A percentile compares a stretch with the other conserved stretches of the same genome.
Conservation (phyloP, 2,797 vertebrate species). For the Lagorchestes hirsutus region DNA sequence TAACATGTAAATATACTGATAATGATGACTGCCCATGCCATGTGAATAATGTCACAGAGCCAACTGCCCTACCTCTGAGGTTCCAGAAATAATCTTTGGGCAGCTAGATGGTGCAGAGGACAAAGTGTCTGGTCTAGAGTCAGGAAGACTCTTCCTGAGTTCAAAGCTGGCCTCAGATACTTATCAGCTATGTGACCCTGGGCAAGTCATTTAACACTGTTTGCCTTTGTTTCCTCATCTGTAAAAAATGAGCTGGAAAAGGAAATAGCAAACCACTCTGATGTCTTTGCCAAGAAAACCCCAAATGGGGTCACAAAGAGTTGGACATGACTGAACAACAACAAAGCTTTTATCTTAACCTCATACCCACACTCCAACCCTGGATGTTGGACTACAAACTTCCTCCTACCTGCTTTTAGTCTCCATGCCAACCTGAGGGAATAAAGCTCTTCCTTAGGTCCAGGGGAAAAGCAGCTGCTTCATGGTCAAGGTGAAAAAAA, state of each 20-base stretch:
- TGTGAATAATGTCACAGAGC: not conserved
- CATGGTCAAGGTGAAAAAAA: not conserved
- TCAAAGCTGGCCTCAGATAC: not conserved
- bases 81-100: not conserved
- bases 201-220: not conserved
- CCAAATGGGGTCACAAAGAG: not conserved
- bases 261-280: not conserved
- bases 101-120: not conserved
- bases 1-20: not conserved
- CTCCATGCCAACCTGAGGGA: not conserved
- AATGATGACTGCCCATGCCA: not conserved
- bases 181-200: not conserved
- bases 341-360: not conserved
- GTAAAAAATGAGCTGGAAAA: not conserved
- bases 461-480: not conserved
- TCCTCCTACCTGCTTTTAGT: not conserved
- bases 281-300: not conserved
- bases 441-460: not conserved
- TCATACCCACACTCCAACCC: not conserved
- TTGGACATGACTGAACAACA: not conserved
- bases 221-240: not conserved
- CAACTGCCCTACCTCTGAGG: not conserved
- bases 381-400: not conserved
- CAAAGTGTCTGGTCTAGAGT: not conserved
- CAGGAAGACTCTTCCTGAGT: not conserved